Conservation (phyloP, 2,113 vertebrate genomes). For the Oncorhynchus tshawytscha region DNA sequence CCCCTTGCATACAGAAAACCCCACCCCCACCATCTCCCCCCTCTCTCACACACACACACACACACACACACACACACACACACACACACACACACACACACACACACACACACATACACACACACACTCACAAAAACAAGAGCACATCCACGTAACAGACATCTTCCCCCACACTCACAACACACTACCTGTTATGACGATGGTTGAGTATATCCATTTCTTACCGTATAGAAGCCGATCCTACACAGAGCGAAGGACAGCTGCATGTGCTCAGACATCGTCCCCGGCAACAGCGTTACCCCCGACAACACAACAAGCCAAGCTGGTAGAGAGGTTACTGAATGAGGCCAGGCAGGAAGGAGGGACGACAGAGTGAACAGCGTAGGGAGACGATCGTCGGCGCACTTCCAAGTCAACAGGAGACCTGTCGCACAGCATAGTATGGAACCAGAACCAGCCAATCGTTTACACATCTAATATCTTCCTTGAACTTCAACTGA, state of each 20-base stretch:
- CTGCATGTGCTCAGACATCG: constrained; percentile 90
- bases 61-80: too few species aligned
- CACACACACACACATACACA: too few species aligned
- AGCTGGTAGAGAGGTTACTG: constrained; percentile 67
- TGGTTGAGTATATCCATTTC: constrained; percentile 34
- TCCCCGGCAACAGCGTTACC: constrained; percentile 73
- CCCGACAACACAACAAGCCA: constrained; percentile 71
- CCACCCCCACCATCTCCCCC: too few species aligned
- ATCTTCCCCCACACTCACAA: not conserved
- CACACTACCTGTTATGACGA: not conserved
- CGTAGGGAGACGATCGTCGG: not conserved
- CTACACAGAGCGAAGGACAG: constrained; percentile 88
- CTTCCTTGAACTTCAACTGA: not conserved
- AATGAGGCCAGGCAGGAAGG: constrained; percentile 42
- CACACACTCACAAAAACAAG: too few species aligned
- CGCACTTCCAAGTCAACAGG: not conserved
- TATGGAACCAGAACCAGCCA: not conserved
- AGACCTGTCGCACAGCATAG: not conserved
- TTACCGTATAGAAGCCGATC: constrained; percentile 91
- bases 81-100: too few species aligned
- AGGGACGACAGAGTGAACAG: not conserved
- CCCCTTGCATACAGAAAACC: too few species aligned
- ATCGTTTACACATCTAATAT: not conserved
- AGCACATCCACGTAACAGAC: too few species aligned
- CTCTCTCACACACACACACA: too few species aligned